These are phyloP conservation scores for Lampris incognitus DNA, from an alignment of 2,113 vertebrate species.

Conservation along the genomic window DNA sequence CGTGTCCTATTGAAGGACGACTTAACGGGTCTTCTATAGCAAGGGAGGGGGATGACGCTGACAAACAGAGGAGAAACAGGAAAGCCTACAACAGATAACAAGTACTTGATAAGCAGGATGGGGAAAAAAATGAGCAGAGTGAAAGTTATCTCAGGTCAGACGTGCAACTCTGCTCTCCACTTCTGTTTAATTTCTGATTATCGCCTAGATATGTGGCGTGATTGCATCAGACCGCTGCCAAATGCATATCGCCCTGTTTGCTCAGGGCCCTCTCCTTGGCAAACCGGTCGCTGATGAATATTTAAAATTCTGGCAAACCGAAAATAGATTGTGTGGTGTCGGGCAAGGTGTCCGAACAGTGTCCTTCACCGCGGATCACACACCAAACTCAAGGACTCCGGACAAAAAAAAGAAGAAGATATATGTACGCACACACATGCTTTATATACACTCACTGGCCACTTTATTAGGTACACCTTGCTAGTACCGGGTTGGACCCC, in stretches of 20 bases:
- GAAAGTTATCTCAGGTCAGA: slow-evolving; percentile 66
- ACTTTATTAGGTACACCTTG: no score
- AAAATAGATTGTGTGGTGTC: slow-evolving; percentile 49
- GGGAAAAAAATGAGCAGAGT: slow-evolving; percentile 15
- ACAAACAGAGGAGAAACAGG: slow-evolving; percentile 13
- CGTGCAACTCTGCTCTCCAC: slow-evolving; percentile 21
- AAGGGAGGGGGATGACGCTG: slow-evolving; percentile 20
- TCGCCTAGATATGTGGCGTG: slow-evolving; percentile 44
- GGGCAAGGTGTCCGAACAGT: slow-evolving; percentile 33
- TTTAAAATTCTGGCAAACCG: slow-evolving; percentile 56
- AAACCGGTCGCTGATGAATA: slow-evolving; percentile 59
- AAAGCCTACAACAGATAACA: slow-evolving; percentile 21
- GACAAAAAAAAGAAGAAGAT: neutral
- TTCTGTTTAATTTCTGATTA: slow-evolving; percentile 64
- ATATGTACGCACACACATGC: no score
- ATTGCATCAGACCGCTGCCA: slow-evolving; percentile 35
- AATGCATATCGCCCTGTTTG: slow-evolving; percentile 52
- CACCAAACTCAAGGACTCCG: slow-evolving; percentile 24
- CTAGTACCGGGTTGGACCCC: no score
- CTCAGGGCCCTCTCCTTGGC: slow-evolving; percentile 56
- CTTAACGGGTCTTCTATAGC: slow-evolving; percentile 17
- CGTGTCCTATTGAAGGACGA: slow-evolving; percentile 21
- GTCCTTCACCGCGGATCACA: slow-evolving; percentile 6
- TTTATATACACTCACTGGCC: no score
- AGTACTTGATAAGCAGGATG: neutral